Conservation (phyloP, 1,140 invertebrate genomes). For the Pentalonia nigronervosa region DNA sequence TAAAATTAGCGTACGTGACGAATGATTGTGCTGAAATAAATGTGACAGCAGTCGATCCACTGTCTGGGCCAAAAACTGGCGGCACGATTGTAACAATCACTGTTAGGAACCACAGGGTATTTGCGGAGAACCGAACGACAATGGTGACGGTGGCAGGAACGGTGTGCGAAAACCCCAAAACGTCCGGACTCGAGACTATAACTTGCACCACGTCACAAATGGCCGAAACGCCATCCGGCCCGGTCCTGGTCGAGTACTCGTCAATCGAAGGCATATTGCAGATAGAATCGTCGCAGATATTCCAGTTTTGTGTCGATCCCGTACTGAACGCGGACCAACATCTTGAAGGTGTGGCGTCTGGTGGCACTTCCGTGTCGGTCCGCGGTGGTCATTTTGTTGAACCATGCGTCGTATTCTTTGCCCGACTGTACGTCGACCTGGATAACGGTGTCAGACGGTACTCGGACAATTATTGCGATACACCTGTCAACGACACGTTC, state of each 20-base stretch:
- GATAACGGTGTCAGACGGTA: background rate
- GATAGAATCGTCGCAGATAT: background rate
- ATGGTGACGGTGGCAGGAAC: background rate
- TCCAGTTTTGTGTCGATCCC: background rate
- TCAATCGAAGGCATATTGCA: background rate
- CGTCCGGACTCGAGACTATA: background rate
- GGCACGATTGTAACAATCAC: background rate
- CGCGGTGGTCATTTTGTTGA: background rate
- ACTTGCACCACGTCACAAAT: background rate
- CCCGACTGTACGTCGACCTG: conserved; percentile 34
- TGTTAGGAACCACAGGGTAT: background rate
- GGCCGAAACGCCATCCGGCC: too few species aligned
- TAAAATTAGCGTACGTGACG: background rate
- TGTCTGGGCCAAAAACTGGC: background rate
- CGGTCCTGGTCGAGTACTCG: background rate
- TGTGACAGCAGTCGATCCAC: background rate
- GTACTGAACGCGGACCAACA: background rate
- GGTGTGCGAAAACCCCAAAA: rapidly evolving
- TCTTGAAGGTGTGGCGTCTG: background rate
- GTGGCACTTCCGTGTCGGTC: background rate
- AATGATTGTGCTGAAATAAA: background rate
- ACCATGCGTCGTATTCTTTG: conserved; percentile 57
- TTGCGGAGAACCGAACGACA: background rate
- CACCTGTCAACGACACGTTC: background rate
- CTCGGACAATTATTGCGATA: background rate